Conservation (phyloP, 2,113 vertebrate species). For the Emydura subglobosa region DNA sequence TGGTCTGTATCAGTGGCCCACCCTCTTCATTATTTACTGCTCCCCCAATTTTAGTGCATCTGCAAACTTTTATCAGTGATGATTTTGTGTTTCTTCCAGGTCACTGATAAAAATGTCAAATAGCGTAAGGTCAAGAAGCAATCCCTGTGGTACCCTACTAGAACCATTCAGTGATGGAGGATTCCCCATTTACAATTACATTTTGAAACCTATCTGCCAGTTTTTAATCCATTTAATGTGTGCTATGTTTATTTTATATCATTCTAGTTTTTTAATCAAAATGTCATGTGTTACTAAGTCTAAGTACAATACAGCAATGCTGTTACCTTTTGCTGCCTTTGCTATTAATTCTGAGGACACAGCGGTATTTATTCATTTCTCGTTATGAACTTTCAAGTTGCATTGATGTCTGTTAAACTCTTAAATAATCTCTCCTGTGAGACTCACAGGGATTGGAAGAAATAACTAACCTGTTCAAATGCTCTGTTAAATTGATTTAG, state of each 20-base stretch:
- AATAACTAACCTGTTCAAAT: background rate
- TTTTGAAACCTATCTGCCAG: background rate
- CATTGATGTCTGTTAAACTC: background rate
- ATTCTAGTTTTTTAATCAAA: background rate
- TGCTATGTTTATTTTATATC: background rate
- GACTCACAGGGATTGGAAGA: background rate
- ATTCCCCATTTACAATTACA: background rate
- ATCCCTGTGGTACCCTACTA: background rate
- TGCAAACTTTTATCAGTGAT: background rate
- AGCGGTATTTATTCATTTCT: background rate
- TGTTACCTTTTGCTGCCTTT: background rate
- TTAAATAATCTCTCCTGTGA: background rate
- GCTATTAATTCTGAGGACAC: background rate
- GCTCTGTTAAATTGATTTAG: background rate
- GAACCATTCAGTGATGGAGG: background rate
- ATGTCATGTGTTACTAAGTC: background rate
- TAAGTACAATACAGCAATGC: background rate
- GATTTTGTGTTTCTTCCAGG: background rate
- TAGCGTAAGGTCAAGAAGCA: background rate
- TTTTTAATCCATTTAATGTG: background rate
- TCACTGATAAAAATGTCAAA: background rate
- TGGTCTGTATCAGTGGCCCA: background rate
- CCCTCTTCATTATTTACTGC: no score
- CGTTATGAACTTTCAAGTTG: background rate
- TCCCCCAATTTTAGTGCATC: background rate